Percentiles rank a stretch among this genome's conserved stretches.
Evolutionary conservation across 1,140 invertebrate genomes (phyloP).

Genomic region (Zaprionus taronus): DNA sequence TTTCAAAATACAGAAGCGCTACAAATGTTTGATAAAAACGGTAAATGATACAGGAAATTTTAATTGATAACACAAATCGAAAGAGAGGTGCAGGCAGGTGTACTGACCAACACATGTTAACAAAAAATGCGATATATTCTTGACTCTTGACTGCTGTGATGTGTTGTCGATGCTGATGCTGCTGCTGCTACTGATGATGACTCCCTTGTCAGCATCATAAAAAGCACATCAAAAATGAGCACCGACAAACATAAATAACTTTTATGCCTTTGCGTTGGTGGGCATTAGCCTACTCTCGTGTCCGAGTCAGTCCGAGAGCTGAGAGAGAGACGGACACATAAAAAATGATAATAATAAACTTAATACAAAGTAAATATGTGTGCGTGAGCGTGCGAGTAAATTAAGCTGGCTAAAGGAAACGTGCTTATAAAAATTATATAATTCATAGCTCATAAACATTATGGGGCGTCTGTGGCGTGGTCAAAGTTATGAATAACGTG

Average conservation of each 20-base stretch:
- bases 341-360: slow-evolving; percentile 83
- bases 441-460: slow-evolving; percentile 82
- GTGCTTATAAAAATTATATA: slow-evolving; percentile 82
- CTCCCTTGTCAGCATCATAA: slow-evolving; percentile 62
- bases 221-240: slow-evolving; percentile 77
- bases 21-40: slow-evolving; percentile 84
- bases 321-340: slow-evolving; percentile 58
- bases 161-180: slow-evolving; percentile 19
- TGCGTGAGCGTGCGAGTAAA: slow-evolving; percentile 78
- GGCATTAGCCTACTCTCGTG: slow-evolving; percentile 3
- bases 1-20: slow-evolving; percentile 83
- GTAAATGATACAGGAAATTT: slow-evolving; percentile 60
- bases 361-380: slow-evolving; percentile 79
- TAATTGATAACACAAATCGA: not conserved
- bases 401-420: slow-evolving; percentile 62
- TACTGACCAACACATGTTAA: slow-evolving; percentile 56
- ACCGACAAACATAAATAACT: slow-evolving; percentile 72
- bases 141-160: slow-evolving; percentile 12
- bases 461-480: slow-evolving; percentile 56
- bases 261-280: slow-evolving; percentile 59
- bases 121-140: not conserved
- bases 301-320: slow-evolving; percentile 11
- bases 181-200: slow-evolving; percentile 33
- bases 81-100: not conserved
- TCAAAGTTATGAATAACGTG: slow-evolving; percentile 78